Evolutionary conservation across 2,888 invertebrate genomes (phyloP), one percentile per base, ranked within the genome.

Genomic region (Nymphalis c-album): DNA sequence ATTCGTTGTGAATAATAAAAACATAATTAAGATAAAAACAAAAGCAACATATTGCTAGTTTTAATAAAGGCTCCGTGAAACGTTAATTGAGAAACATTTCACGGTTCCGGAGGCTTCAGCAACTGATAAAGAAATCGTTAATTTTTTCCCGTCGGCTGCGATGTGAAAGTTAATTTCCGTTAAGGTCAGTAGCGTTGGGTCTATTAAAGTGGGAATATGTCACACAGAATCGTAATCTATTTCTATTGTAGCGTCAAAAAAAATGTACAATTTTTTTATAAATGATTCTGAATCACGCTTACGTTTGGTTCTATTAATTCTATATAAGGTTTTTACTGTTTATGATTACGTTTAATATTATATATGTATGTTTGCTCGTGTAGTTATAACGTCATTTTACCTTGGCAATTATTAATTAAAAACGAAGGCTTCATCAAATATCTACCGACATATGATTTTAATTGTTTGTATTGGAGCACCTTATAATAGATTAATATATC

Each of bases 91-190:
- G 20, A 50, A 50, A 18, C 20, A 46, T 45, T 60, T 60, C 51
- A 55, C 53, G 31, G n/a, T 7, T 55, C 17, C 22, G n/a, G 53
- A 50, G 18, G 50, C 13, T 46, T 48, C 17, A 2, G 40, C 31
- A 20, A 51, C 65, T 69, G 78, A 78, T 76, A 77, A 74, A 75
- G 71, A 73, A 69, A 75, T 76, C 79, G 78, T 78, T 77, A 77
- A 78, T 75, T 78, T 31, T 79, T 78, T 78, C 76, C 73, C 74
- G 71, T 66, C 68, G 68, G 69, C 50, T 67, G 71, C 73, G 70
- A 69, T 60, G 69, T 67, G 72, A 69, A 74, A 71, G 74, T 77
- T 78, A 78, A 79, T 79, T 79, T 79, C 78, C 79, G 75, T 76
- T 73, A 55, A 55, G 53, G 53, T 26, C 53, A 55, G 53, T 62